Conservation (phyloP, 2,113 vertebrate genomes). For the Rhea pennata region DNA sequence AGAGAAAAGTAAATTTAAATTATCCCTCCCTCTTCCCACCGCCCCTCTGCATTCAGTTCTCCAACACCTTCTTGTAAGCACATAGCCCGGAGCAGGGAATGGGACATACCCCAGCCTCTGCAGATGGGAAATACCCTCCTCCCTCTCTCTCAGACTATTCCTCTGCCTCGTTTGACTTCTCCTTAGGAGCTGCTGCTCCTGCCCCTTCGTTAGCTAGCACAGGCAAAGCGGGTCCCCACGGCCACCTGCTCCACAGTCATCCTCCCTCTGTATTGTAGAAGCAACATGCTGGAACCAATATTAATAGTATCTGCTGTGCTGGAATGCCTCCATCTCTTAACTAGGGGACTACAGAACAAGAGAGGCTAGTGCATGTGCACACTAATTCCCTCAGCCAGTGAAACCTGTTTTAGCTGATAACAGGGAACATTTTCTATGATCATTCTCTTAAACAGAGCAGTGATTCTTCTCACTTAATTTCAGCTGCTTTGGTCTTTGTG, state of each 20-base stretch:
- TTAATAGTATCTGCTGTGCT: not conserved
- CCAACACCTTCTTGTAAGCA: not conserved
- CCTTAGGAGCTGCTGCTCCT: not conserved
- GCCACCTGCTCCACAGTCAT: not conserved
- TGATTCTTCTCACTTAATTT: not conserved
- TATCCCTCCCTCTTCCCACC: not conserved
- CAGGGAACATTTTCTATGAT: not conserved
- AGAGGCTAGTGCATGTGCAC: not conserved
- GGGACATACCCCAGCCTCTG: not conserved
- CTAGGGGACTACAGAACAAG: not conserved
- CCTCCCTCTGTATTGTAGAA: not conserved
- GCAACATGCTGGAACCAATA: not conserved
- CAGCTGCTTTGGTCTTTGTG: not conserved
- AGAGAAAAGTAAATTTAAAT: slow-evolving; percentile 10
- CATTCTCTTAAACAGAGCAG: not conserved
- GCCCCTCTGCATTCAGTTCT: not conserved
- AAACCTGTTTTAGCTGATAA: not conserved
- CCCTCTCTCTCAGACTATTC: not conserved
- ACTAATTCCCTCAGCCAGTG: not conserved
- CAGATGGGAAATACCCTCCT: not conserved
- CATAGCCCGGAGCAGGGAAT: not conserved
- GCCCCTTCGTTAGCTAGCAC: not conserved
- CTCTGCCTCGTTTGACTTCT: not conserved
- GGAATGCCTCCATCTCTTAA: not conserved
- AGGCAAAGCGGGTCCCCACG: not conserved